Evolutionary conservation across 2,888 invertebrate species (phyloP).

Genomic region (Caenorhabditis becei): DNA sequence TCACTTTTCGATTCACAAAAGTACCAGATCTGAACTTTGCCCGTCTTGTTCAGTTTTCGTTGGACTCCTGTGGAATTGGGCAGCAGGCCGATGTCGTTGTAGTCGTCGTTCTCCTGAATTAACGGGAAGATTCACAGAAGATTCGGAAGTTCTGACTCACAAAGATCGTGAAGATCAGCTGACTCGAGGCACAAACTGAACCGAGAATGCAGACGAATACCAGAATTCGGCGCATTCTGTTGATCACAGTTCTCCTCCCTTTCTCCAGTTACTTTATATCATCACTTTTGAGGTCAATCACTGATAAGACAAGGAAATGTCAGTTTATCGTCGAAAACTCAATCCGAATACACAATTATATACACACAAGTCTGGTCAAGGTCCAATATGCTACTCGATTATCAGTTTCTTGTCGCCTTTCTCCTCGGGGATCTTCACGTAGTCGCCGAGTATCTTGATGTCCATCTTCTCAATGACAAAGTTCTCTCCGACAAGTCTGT

Average conservation of each 20-base stretch:
- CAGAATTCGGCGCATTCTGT: background rate
- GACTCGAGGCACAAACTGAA: conserved; percentile 1
- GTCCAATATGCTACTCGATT: conserved; percentile 27
- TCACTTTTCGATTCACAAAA: conserved; percentile 2
- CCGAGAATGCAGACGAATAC: background rate
- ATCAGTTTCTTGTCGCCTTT: conserved; percentile 48
- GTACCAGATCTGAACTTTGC: conserved; percentile 13
- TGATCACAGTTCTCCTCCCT: background rate
- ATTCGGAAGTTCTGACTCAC: background rate
- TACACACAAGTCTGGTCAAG: conserved; percentile 26
- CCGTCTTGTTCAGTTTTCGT: background rate
- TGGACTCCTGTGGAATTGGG: conserved; percentile 10
- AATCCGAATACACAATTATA: conserved; percentile 15
- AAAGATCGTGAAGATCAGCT: background rate
- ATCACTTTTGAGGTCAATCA: conserved; percentile 7
- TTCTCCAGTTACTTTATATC: background rate
- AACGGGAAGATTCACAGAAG: background rate
- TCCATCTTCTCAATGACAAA: conserved; percentile 52
- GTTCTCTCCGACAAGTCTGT: conserved; percentile 28
- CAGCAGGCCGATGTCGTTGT: background rate
- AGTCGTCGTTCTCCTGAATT: conserved; percentile 17
- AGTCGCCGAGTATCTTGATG: conserved; percentile 33
- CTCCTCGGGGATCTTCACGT: conserved; percentile 46
- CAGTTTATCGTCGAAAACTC: background rate
- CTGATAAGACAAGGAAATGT: conserved; percentile 9